Base-by-base conservation (phyloP, 2,113 vertebrate genomes). In the Chiloscyllium plagiosum region DNA sequence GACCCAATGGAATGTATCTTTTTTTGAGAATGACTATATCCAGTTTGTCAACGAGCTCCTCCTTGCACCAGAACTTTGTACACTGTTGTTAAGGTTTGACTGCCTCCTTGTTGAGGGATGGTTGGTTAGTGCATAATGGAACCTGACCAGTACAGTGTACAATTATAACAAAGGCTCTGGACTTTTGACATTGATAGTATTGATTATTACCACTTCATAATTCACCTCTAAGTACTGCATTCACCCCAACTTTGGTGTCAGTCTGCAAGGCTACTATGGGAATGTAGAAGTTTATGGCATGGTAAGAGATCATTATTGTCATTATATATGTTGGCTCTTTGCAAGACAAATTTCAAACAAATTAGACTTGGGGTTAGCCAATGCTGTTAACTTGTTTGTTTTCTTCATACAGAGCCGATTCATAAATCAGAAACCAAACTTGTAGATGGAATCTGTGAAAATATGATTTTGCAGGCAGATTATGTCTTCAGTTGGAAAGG, bases 401-500 rank as follows among this genome's bases (percentile, higher is more conserved):
- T 94, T 68, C 10, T 72, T 47, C 47, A 96, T 97, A 96, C 97
- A 97, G n/a, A 33, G 68, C 96, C n/a, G 19, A 52, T 83, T 89
- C 65, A 37, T 80, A 22, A 33, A 66, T 92, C 94, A 72, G 42
- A 95, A 37, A 13, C 94, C 66, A 72, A 95, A 72, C 68, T 76
- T 52, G 33, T 42, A 61, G 19, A 96, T 19, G 1, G 95, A 12
- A 72, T 70, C 0, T 98, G 98, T 97, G 97, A 97, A 96, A 97
- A 97, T 4, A 97, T 99, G 96, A 98, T 97, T 5, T 96, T 99
- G 96, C 98, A 97, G 3, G 97, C 98, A 96, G 97, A 98, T 97
- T 99, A 99, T 96, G 96, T 96, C 0, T 97, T 99, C 96, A 96
- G 97, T 86, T 99, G 98, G 98, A 97, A 98, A 96, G 98, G 97